Evolutionary conservation across 2,888 invertebrate species (phyloP).

Genomic region (Drosophila testacea): DNA sequence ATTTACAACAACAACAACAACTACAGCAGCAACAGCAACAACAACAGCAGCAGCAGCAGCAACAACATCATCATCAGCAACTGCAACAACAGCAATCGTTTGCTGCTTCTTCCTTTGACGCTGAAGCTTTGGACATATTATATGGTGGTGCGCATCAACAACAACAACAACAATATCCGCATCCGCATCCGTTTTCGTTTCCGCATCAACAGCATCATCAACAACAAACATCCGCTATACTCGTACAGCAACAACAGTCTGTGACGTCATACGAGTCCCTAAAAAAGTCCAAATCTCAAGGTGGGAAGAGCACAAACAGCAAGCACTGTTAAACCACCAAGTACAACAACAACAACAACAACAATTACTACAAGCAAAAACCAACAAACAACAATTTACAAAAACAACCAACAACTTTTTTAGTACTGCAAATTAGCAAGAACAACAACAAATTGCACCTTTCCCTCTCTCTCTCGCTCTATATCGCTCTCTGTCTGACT

Average conservation of each 20-base stretch:
- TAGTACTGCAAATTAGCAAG: constrained; percentile 24
- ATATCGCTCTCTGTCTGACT: constrained; percentile 13
- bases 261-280: constrained; percentile 87
- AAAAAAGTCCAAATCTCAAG: constrained; percentile 96
- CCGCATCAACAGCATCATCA: constrained; percentile 60
- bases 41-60: constrained; percentile 21
- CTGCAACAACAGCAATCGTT: constrained; percentile 39
- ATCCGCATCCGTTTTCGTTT: constrained; percentile 63
- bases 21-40: constrained; percentile 41
- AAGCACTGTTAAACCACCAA: not conserved
- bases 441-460: constrained; percentile 42
- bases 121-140: constrained; percentile 28
- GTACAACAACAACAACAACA: constrained; percentile 32
- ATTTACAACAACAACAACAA: constrained; percentile 40
- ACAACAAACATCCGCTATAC: constrained; percentile 69
- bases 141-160: constrained; percentile 54
- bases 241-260: constrained; percentile 73
- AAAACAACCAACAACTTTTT: constrained; percentile 21
- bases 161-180: constrained; percentile 59
- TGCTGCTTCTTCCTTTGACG: constrained; percentile 51
- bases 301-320: constrained; percentile 88
- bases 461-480: constrained; percentile 26
- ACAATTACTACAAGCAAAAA: constrained; percentile 7
- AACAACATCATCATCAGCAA: constrained; percentile 30
- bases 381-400: constrained; percentile 11